Base-by-base conservation (phyloP, 2,113 vertebrate species). In the Hippolais icterina region DNA sequence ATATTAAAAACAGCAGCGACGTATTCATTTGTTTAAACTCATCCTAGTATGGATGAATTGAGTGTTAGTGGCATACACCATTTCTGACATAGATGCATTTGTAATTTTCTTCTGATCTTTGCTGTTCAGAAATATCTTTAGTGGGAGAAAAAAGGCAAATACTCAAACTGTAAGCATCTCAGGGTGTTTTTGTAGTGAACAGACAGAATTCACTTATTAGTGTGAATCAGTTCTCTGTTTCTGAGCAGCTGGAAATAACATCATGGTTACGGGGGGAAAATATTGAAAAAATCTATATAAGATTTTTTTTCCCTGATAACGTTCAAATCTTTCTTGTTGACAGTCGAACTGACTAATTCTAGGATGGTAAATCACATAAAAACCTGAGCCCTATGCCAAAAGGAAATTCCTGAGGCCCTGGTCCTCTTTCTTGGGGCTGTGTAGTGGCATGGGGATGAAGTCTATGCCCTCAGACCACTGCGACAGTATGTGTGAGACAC, bases 401-500 rank as follows among this genome's bases (percentile, higher is more conserved):
- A 78, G 44, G 21, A 56, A 84, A 50, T 77, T 83, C 42, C 25
- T 81, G 66, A 77, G 72, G n/a, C 23, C 49, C 22, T 72, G 19
- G 8, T 41, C 9, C 18, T 72, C 22, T 59, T 90, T 53, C 41
- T 57, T 4, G 7, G 39, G 37, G 3, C 68, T 61, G 18, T 33
- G 1, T 19, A 24, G 47, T 52, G 57, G 4, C 35, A 39, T 11
- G 23, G 39, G 24, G 11, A 16, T 23, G 57, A 92, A 19, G 23
- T 75, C 52, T 3, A 1, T 27, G 23, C 12, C 18, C 19, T 2
- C 20, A 33, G 61, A 60, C 49, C 29, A 6, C 41, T 23, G 16
- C 0, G 0, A 4, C 24, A 46, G 37, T 41, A 29, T 69, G 56
- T 7, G 2, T 35, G 52, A 93, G 44, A 52, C 23, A 33, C 44